Conservation (phyloP, 2,113 vertebrate genomes). For the Epinephelus fuscoguttatus region DNA sequence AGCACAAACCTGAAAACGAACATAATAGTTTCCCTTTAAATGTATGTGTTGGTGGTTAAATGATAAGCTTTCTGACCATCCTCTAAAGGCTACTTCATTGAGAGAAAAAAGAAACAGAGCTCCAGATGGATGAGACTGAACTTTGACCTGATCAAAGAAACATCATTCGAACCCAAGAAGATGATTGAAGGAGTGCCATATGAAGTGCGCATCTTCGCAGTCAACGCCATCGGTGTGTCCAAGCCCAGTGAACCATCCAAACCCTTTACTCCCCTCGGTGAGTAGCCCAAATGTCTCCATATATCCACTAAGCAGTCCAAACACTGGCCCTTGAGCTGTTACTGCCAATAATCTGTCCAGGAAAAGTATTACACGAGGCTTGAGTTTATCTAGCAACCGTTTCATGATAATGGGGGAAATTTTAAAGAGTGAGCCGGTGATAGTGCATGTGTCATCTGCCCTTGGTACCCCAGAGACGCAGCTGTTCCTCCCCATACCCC, state of each 20-base stretch:
- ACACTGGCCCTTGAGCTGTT: constrained; percentile 8
- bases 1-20: too few relatives aligned
- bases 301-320: constrained; percentile 11
- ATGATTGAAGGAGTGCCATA: constrained; percentile 99
- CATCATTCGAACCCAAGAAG: constrained; percentile 96
- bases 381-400: constrained; percentile 32
- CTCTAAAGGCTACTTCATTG: constrained; percentile 93
- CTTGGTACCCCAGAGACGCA: constrained; percentile 63
- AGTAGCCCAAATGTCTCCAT: constrained; percentile 73
- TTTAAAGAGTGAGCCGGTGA: constrained; percentile 27
- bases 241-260: constrained; percentile 96
- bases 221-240: constrained; percentile 95
- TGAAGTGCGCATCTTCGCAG: constrained; percentile 95
- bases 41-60: background rate
- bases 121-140: constrained; percentile 99
- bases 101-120: constrained; percentile 99
- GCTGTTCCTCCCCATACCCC: constrained; percentile 73
- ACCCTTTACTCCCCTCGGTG: constrained; percentile 95
- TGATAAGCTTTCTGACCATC: background rate
- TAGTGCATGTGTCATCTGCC: constrained; percentile 53
- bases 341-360: constrained; percentile 17
- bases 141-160: constrained; percentile 97
- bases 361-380: constrained; percentile 40
- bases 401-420: constrained; percentile 47
- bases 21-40: too few relatives aligned